Conservation (phyloP, 2,797 vertebrate genomes). For the Sebastes paucispinis region DNA sequence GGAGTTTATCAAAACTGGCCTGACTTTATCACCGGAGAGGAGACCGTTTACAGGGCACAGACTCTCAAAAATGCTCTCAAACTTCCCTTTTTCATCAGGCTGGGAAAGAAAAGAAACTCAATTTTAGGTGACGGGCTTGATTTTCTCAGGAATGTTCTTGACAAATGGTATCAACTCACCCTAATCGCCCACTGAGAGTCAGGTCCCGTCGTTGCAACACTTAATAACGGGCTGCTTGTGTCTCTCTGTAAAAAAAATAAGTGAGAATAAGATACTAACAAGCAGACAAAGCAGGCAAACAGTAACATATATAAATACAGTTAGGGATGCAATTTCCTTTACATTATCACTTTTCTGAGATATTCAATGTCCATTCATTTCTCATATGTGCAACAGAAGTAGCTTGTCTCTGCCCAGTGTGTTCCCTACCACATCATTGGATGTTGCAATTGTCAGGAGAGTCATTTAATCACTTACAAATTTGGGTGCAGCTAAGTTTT, state of each 20-base stretch:
- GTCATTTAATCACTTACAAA: constrained; percentile 86
- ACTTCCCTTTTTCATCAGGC: constrained; percentile 97
- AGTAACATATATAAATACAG: neutral
- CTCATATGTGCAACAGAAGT: neutral
- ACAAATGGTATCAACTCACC: constrained; percentile 78
- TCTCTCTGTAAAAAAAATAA: constrained; percentile 84
- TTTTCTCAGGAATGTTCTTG: neutral
- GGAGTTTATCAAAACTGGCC: constrained; percentile 96
- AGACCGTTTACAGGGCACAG: constrained; percentile 91
- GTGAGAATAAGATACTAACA: neutral
- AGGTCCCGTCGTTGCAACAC: constrained; percentile 52
- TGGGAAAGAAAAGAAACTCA: constrained; percentile 64
- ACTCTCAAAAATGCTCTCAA: constrained; percentile 98
- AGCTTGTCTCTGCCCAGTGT: neutral
- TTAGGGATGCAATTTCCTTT: neutral
- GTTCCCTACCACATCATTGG: neutral
- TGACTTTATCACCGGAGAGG: constrained; percentile 96
- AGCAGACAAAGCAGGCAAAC: neutral
- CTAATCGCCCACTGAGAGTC: constrained; percentile 93
- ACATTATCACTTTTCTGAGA: neutral
- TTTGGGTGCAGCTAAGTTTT: constrained; percentile 88
- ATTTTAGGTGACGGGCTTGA: neutral
- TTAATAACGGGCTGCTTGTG: constrained; percentile 84
- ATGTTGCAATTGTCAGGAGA: neutral
- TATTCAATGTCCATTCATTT: neutral